Conservation (phyloP, 2,888 invertebrate species). For the Acanthococcus lagerstroemiae region DNA sequence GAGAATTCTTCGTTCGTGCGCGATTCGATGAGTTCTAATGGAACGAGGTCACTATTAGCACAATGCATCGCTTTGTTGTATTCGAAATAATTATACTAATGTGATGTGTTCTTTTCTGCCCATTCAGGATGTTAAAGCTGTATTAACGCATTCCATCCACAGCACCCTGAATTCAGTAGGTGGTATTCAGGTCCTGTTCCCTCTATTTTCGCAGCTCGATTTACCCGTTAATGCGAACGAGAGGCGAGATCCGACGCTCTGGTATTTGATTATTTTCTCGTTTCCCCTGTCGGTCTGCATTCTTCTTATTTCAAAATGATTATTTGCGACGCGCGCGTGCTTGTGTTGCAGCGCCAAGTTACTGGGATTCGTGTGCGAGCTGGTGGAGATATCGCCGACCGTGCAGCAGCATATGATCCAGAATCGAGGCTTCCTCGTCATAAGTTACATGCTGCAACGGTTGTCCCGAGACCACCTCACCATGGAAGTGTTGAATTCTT, state of each 20-base stretch:
- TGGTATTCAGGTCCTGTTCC: conserved; percentile 95
- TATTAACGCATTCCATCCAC: conserved; percentile 98
- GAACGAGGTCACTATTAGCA: no score
- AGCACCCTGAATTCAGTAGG: conserved; percentile 98
- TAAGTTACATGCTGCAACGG: conserved; percentile 91
- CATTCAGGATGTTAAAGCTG: conserved; percentile 94
- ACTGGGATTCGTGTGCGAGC: conserved; percentile 91
- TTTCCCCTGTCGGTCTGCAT: neutral
- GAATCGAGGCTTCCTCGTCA: conserved; percentile 94
- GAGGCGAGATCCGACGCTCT: conserved; percentile 77
- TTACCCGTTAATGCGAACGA: conserved; percentile 70
- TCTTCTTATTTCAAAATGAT: neutral
- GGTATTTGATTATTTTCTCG: conserved; percentile 49
- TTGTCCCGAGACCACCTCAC: conserved; percentile 88
- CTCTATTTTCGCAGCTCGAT: conserved; percentile 94
- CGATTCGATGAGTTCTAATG: no score
- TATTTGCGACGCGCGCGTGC: neutral
- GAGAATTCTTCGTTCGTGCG: no score
- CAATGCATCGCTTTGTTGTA: no score
- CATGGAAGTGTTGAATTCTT: conserved; percentile 83
- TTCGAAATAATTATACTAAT: no score
- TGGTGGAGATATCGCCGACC: conserved; percentile 91
- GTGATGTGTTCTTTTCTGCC: no score
- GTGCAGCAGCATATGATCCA: conserved; percentile 99
- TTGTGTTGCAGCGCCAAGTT: conserved; percentile 80